Conservation (phyloP, 2,113 vertebrate genomes). For the Odontophorus gujanensis region DNA sequence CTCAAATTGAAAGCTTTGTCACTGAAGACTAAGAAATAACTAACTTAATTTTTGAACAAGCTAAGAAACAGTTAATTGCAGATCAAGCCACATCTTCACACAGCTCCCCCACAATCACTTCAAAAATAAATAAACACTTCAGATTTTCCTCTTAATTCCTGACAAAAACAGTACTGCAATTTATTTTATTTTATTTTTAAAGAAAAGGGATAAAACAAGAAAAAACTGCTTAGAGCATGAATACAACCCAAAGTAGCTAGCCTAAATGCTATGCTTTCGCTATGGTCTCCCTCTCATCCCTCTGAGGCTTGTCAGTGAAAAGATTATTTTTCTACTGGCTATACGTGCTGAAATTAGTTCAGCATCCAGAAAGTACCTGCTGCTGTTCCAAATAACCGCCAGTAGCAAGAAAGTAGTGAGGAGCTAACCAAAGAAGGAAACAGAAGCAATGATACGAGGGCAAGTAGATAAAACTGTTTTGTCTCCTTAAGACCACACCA, state of each 20-base stretch:
- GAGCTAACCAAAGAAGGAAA: not conserved
- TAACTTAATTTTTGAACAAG: not conserved
- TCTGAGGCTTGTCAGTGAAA: not conserved
- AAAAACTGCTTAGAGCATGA: not conserved
- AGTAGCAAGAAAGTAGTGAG: not conserved
- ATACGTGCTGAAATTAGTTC: not conserved
- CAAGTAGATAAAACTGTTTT: not conserved
- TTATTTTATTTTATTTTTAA: not conserved
- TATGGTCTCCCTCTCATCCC: not conserved
- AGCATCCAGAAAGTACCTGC: not conserved
- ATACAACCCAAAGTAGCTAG: not conserved
- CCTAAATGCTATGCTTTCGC: not conserved
- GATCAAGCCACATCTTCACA: not conserved
- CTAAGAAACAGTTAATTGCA: not conserved
- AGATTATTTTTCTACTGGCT: not conserved
- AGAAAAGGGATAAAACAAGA: not conserved
- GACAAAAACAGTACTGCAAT: not conserved
- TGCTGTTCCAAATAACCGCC: not conserved
- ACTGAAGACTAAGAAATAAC: not conserved
- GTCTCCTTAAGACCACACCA: not conserved
- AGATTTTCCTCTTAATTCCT: not conserved
- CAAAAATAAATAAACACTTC: not conserved
- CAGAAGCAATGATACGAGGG: not conserved
- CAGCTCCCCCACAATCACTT: not conserved
- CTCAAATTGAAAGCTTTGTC: not conserved